Percentiles rank a stretch among this genome's conserved stretches.
These are phyloP conservation scores for Dione juno DNA, from an alignment of 2,888 invertebrate genomes.

Conservation along the genomic window DNA sequence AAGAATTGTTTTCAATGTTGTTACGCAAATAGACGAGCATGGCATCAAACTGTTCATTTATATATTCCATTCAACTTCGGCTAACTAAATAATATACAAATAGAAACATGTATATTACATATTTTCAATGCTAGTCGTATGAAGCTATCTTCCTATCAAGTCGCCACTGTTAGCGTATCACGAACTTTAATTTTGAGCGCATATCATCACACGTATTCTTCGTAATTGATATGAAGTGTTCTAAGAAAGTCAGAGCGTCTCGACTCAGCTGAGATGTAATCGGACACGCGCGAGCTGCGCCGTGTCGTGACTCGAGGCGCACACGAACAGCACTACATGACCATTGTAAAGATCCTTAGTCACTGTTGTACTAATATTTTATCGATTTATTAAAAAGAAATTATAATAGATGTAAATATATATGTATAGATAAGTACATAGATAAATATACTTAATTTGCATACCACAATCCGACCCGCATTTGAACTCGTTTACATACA, in stretches of 20 bases:
- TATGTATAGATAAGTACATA: neutral
- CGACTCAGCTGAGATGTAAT: constrained; percentile 39
- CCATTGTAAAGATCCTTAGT: constrained; percentile 14
- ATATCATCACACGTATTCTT: constrained; percentile 29
- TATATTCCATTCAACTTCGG: neutral
- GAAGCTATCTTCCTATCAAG: neutral
- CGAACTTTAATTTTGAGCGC: constrained; percentile 8
- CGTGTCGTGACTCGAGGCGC: constrained; percentile 33
- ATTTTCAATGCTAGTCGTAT: too few species aligned
- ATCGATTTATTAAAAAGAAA: neutral
- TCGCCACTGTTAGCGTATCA: neutral
- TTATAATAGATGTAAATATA: too few species aligned
- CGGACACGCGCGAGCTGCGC: constrained; percentile 32
- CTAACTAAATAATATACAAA: neutral
- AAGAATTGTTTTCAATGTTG: constrained; percentile 28
- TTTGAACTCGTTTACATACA: constrained; percentile 30
- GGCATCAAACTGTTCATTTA: constrained; percentile 3
- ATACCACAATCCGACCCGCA: neutral
- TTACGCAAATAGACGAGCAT: neutral
- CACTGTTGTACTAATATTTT: neutral
- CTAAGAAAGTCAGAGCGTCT: constrained; percentile 34
- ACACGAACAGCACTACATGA: constrained; percentile 12
- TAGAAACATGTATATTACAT: neutral
- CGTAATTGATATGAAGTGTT: constrained; percentile 35
- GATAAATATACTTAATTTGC: neutral